Evolutionary conservation across 2,797 vertebrate species (phyloP).

Genomic region (Lithobates pipiens): DNA sequence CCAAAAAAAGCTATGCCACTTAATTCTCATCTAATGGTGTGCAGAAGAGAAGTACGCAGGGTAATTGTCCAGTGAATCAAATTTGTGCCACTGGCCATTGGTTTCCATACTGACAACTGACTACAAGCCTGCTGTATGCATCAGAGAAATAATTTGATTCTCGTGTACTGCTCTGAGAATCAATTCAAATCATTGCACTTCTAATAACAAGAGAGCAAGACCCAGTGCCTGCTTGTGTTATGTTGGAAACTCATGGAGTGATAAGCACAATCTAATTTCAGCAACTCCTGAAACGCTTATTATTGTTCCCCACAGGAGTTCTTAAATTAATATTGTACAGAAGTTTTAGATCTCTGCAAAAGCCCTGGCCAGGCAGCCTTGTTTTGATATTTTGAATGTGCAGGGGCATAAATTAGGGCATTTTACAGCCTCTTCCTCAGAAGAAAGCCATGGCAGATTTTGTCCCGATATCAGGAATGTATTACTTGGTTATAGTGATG

Average conservation of each 20-base stretch:
- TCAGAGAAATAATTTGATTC: constrained; percentile 62
- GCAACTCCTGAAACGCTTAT: constrained; percentile 55
- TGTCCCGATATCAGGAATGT: constrained; percentile 20
- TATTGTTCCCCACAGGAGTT: constrained; percentile 53
- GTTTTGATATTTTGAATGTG: constrained; percentile 45
- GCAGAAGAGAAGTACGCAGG: constrained; percentile 49
- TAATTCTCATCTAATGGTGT: constrained; percentile 45
- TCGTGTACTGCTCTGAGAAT: constrained; percentile 53
- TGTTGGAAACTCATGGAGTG: constrained; percentile 57
- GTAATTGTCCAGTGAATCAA: constrained; percentile 61
- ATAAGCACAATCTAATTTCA: constrained; percentile 62
- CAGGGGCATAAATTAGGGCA: constrained; percentile 41
- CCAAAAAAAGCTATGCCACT: constrained; percentile 38
- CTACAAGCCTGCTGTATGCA: constrained; percentile 53
- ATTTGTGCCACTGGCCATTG: constrained; percentile 55
- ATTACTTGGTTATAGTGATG: constrained; percentile 26
- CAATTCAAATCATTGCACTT: constrained; percentile 61
- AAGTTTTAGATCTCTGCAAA: constrained; percentile 54
- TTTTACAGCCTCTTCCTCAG: constrained; percentile 34
- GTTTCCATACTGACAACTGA: constrained; percentile 55
- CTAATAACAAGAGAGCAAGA: constrained; percentile 60
- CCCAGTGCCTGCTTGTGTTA: constrained; percentile 59
- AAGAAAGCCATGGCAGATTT: constrained; percentile 23
- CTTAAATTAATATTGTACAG: constrained; percentile 55
- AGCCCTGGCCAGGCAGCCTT: constrained; percentile 25